phyloP scores from a whole-genome alignment of 1,140 invertebrate genomes.

The Lethrus apterus region DNA sequence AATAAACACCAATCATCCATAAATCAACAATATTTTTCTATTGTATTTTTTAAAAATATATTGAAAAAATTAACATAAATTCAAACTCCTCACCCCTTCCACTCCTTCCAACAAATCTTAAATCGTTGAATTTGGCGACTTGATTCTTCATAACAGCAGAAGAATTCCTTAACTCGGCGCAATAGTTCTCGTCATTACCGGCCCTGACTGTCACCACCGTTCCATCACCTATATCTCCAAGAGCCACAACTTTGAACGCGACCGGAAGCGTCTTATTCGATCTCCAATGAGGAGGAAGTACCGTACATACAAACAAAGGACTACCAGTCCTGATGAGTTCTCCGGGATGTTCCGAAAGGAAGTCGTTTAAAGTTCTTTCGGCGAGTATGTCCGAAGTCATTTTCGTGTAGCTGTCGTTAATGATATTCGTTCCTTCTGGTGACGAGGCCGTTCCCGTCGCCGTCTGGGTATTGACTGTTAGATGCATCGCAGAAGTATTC shows the following conservation, averaged over 20 bases:
- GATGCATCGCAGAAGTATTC: slow-evolving; percentile 45
- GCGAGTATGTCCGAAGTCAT: slow-evolving; percentile 83
- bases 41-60: background rate
- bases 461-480: slow-evolving; percentile 39
- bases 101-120: slow-evolving; percentile 93
- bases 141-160: slow-evolving; percentile 95
- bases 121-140: slow-evolving; percentile 96
- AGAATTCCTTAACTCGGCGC: slow-evolving; percentile 88
- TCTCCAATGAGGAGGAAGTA: slow-evolving; percentile 88
- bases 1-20: background rate
- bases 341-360: slow-evolving; percentile 84
- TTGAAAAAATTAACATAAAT: background rate
- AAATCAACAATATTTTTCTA: background rate
- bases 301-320: slow-evolving; percentile 86
- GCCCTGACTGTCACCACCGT: slow-evolving; percentile 92
- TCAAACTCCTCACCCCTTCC: slow-evolving; percentile 76
- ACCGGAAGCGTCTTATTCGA: slow-evolving; percentile 96
- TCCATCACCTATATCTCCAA: slow-evolving; percentile 89
- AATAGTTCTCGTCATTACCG: slow-evolving; percentile 96
- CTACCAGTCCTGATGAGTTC: slow-evolving; percentile 90
- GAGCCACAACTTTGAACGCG: slow-evolving; percentile 86
- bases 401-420: slow-evolving; percentile 79
- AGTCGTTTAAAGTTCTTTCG: slow-evolving; percentile 80
- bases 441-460: slow-evolving; percentile 46
- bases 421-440: slow-evolving; percentile 48